Percentiles rank a stretch among this genome's conserved stretches.
Conservation (phyloP, 2,113 vertebrate species). For the Phyllostomus discolor region DNA sequence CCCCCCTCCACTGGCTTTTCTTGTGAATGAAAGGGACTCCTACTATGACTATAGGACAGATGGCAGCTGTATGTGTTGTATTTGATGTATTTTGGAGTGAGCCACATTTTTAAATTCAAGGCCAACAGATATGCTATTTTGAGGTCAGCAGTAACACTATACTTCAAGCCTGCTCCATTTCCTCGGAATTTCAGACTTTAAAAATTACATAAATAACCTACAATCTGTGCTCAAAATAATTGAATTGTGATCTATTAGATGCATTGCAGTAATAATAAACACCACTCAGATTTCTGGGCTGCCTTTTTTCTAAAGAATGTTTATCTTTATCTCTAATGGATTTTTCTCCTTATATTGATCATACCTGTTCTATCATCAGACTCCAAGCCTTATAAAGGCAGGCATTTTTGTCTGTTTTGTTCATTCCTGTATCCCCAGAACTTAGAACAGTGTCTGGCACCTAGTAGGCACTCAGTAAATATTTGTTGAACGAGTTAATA, state of each 20-base stretch:
- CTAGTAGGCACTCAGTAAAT: conserved; percentile 12
- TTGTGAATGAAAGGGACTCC: conserved; percentile 80
- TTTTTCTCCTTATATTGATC: conserved; percentile 27
- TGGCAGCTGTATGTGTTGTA: conserved; percentile 72
- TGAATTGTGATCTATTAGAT: conserved; percentile 25
- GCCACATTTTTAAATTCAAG: conserved; percentile 77
- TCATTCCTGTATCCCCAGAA: background rate
- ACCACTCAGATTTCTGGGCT: conserved; percentile 29
- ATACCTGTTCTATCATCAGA: background rate
- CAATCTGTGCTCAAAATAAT: conserved; percentile 53
- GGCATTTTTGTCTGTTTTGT: background rate
- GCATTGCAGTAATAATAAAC: conserved; percentile 40
- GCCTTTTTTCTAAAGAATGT: conserved; percentile 28
- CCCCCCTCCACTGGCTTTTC: conserved; percentile 69
- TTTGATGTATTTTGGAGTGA: conserved; percentile 74
- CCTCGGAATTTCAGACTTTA: conserved; percentile 59
- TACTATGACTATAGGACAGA: conserved; percentile 71
- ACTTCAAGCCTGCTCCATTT: conserved; percentile 34
- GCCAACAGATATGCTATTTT: conserved; percentile 73
- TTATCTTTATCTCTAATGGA: background rate
- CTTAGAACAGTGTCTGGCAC: conserved; percentile 5
- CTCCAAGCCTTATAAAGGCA: background rate
- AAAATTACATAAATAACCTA: conserved; percentile 33
- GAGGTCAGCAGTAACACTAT: conserved; percentile 56
- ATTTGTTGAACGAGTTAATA: conserved; percentile 20